Evolutionary conservation across 2,888 invertebrate species (phyloP).

Genomic region (Axea sp.): DNA sequence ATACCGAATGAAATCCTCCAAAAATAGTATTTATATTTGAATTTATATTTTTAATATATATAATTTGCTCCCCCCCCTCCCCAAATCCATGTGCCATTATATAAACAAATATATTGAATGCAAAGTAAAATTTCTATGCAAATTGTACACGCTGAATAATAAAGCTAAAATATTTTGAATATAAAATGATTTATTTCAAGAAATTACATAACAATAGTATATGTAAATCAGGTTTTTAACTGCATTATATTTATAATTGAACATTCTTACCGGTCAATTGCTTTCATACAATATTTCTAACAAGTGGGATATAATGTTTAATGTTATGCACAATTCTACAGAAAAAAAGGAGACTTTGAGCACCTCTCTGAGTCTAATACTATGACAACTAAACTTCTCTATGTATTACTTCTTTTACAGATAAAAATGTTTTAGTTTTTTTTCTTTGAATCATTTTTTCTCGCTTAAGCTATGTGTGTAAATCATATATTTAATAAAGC

Average conservation of each 20-base stretch:
- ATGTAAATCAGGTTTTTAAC: slow-evolving; percentile 75
- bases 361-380: slow-evolving; percentile 46
- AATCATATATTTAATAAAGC: neutral
- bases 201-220: slow-evolving; percentile 73
- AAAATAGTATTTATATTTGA: too few relatives aligned
- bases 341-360: slow-evolving; percentile 33
- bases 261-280: slow-evolving; percentile 72
- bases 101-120: too few relatives aligned
- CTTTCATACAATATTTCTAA: slow-evolving; percentile 75
- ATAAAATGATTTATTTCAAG: slow-evolving; percentile 76
- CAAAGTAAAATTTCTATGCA: too few relatives aligned
- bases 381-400: slow-evolving; percentile 38
- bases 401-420: slow-evolving; percentile 13
- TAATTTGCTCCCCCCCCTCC: too few relatives aligned
- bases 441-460: slow-evolving; percentile 5
- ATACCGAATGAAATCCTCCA: too few relatives aligned
- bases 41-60: too few relatives aligned
- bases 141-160: too few relatives aligned
- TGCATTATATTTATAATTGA: slow-evolving; percentile 71
- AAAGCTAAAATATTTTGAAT: slow-evolving; percentile 49
- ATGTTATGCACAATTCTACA: slow-evolving; percentile 58
- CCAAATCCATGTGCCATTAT: too few relatives aligned
- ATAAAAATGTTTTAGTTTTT: too few relatives aligned
- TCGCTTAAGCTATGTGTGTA: neutral
- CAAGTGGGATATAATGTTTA: slow-evolving; percentile 73